Evolutionary conservation across 1,140 invertebrate species (phyloP).

Genomic region (Drosophila melanica): DNA sequence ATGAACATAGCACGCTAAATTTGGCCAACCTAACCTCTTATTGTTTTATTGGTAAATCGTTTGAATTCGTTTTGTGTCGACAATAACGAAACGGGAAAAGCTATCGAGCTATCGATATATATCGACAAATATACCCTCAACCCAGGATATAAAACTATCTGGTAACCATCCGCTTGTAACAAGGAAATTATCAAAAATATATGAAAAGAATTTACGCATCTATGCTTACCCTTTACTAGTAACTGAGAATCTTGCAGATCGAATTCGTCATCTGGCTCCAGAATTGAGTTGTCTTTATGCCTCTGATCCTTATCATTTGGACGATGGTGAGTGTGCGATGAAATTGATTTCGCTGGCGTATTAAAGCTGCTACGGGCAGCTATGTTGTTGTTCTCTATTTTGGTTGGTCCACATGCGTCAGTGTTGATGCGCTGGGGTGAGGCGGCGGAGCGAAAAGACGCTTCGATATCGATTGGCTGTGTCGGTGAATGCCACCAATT

Average conservation of each 20-base stretch:
- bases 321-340: background rate
- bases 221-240: slow-evolving; percentile 3
- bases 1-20: no score
- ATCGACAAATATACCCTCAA: no score
- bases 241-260: slow-evolving; percentile 1
- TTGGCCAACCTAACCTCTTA: no score
- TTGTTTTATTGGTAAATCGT: no score
- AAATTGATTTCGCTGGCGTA: slow-evolving; percentile 35
- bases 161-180: no score
- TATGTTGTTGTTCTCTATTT: slow-evolving; percentile 57
- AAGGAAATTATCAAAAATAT: no score
- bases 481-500: slow-evolving; percentile 73
- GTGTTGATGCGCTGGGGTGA: background rate
- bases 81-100: no score
- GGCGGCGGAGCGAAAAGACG: slow-evolving; percentile 1
- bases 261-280: slow-evolving; percentile 9
- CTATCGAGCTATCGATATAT: no score
- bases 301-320: slow-evolving; percentile 4
- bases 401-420: background rate
- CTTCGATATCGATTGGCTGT: slow-evolving; percentile 24
- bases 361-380: slow-evolving; percentile 26
- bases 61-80: no score
- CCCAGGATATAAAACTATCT: no score
- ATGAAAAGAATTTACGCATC: no score
- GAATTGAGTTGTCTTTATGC: background rate